Base-by-base conservation (phyloP, 1,140 invertebrate species). In the Sarcophaga bullata region DNA sequence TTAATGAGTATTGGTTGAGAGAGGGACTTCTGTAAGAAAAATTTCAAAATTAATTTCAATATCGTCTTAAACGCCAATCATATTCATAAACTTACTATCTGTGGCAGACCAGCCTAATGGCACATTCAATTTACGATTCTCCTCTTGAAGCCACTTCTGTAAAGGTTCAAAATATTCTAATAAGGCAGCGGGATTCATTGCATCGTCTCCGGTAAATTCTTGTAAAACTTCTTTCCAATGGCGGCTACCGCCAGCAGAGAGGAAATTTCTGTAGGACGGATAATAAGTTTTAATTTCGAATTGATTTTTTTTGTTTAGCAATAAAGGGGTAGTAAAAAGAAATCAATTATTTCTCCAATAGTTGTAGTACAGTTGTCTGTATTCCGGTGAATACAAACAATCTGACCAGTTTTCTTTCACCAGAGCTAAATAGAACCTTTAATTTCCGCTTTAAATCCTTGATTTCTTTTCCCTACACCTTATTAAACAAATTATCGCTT, bases 161-260 rank as follows among this genome's bases (percentile, higher is more conserved):
- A 91, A 86, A 4, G 91, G 91, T 54, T 89, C 84, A 82, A 91
- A 91, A 78, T 91, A 91, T 81, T 91, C 89, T 13, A 91, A 54
- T 0, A 91, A 49, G 3, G 90, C 88, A 46, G 85, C 62, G 0
- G 89, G 90, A 86, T 91, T 89, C 86, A 94, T 91, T 83, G 91
- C 86, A 6, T 84, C 87, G 49, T 90, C 88, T 37, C 92, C 92
- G 0, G 94, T 94, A 49, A 94, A 89, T 52, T 91, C 86, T 82
- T 91, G 85, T 84, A 94, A 84, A 0, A 91, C 91, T 49, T 92
- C 91, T 49, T 91, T 91, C 94, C 94, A 95, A 11, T 92, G 93
- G 82, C 90, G 88, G 6, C 92, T 92, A 9, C 86, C 86, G 6
- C 94, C 94, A 6, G 84, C 58, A 0, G 85, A 85, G 6, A 89